phyloP scores from a whole-genome alignment of 1,140 invertebrate genomes.

The Drosophila subobscura region DNA sequence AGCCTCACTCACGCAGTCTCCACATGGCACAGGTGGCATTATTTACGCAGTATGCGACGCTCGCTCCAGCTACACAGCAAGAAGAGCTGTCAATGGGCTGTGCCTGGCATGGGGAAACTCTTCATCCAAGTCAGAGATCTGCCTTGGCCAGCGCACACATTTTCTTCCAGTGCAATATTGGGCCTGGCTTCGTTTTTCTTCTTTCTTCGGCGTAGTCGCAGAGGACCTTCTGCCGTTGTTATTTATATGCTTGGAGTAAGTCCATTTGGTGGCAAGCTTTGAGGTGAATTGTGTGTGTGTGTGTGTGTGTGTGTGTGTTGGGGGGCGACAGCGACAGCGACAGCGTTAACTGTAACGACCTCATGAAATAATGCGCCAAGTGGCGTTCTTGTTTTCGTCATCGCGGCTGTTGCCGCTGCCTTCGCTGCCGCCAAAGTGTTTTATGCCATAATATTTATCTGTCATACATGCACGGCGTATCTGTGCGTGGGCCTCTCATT shows the following conservation, averaged over 20 bases:
- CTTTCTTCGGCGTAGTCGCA: too few relatives aligned
- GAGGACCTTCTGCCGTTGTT: slow-evolving; percentile 56
- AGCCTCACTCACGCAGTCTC: slow-evolving; percentile 11
- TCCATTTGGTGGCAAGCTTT: slow-evolving; percentile 36
- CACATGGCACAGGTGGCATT: slow-evolving; percentile 60
- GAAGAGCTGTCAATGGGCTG: background rate
- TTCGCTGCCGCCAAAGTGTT: slow-evolving; percentile 63
- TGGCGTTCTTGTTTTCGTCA: slow-evolving; percentile 52
- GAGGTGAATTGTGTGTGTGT: slow-evolving; percentile 8
- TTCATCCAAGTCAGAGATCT: background rate
- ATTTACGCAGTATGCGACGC: slow-evolving; percentile 52
- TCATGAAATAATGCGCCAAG: slow-evolving; percentile 82
- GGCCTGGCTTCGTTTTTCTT: background rate
- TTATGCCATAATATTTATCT: slow-evolving; percentile 82
- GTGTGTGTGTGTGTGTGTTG: background rate
- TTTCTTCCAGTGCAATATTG: slow-evolving; percentile 8
- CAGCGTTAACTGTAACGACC: slow-evolving; percentile 74
- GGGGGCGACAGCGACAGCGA: background rate
- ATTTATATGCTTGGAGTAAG: slow-evolving; percentile 65
- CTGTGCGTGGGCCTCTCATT: slow-evolving; percentile 58
- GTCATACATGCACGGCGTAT: background rate
- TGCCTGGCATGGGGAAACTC: too few relatives aligned
- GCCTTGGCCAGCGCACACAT: background rate
- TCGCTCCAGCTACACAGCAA: slow-evolving; percentile 5
- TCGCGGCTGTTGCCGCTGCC: slow-evolving; percentile 8